Evolutionary conservation across 1,140 invertebrate genomes (phyloP).

Genomic region (Lysiphlebus fabarum): DNA sequence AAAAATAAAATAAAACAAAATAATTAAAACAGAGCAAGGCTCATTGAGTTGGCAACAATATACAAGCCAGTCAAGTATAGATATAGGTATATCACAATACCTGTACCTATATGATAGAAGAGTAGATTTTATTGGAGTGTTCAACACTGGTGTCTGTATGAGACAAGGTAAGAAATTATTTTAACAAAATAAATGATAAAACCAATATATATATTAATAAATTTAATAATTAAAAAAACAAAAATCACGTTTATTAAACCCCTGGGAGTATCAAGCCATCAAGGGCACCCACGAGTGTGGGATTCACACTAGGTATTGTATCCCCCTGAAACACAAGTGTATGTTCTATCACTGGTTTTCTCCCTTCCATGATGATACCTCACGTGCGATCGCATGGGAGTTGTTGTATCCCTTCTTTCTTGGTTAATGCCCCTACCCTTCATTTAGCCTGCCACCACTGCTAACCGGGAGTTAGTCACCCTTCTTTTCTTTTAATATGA

Average conservation of each 20-base stretch:
- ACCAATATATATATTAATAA: too few species aligned
- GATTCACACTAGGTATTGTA: conserved; percentile 23
- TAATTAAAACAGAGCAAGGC: too few species aligned
- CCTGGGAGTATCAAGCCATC: background rate
- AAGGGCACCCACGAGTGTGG: conserved; percentile 24
- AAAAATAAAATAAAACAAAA: too few species aligned
- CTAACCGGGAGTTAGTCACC: conserved; percentile 13
- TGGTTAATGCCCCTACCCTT: conserved; percentile 30
- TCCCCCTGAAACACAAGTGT: conserved; percentile 15
- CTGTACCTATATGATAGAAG: too few species aligned
- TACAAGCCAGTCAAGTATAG: too few species aligned
- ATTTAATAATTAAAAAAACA: too few species aligned
- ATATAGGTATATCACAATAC: too few species aligned
- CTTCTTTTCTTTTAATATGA: conserved; percentile 22
- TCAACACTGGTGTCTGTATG: too few species aligned
- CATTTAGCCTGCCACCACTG: conserved; percentile 20
- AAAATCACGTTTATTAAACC: too few species aligned
- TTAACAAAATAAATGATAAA: too few species aligned
- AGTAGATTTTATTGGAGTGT: too few species aligned
- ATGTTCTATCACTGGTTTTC: conserved; percentile 23
- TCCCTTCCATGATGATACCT: conserved; percentile 25
- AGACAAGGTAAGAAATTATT: background rate
- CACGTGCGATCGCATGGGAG: conserved; percentile 23
- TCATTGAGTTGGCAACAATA: too few species aligned
- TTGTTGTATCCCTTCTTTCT: conserved; percentile 33